These are phyloP conservation scores for Tachysurus vachellii DNA, from an alignment of 2,113 vertebrate genomes.

Conservation along the genomic window DNA sequence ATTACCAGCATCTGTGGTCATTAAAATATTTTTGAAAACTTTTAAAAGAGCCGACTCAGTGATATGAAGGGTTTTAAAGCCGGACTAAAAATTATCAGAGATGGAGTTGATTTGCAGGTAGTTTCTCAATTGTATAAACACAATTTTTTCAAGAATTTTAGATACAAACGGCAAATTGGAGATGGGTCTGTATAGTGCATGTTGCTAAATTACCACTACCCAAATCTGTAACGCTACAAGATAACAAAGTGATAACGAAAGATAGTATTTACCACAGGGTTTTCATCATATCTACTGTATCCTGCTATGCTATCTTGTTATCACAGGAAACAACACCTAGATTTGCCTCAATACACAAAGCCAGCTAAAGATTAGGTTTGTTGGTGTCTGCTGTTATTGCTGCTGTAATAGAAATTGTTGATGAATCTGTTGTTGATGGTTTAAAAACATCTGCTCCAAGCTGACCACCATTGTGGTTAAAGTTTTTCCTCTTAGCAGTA, in stretches of 20 bases:
- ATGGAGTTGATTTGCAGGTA: too few species aligned
- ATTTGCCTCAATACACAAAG: background rate
- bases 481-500: background rate
- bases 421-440: background rate
- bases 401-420: background rate
- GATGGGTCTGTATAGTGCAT: too few species aligned
- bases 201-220: background rate
- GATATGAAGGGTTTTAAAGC: too few species aligned
- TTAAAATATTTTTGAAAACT: too few species aligned
- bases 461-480: background rate
- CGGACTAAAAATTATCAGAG: too few species aligned
- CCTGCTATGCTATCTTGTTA: background rate
- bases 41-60: too few species aligned
- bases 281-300: background rate
- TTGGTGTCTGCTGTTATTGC: background rate
- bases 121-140: too few species aligned
- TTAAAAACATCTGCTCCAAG: conserved; percentile 1
- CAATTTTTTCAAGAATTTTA: too few species aligned
- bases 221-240: background rate
- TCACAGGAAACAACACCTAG: background rate
- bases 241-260: background rate
- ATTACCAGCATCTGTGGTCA: too few species aligned
- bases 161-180: too few species aligned
- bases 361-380: background rate
- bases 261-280: background rate